These are phyloP conservation scores for Sorex fumeus DNA, from an alignment of 2,113 vertebrate species.

Conservation along the genomic window DNA sequence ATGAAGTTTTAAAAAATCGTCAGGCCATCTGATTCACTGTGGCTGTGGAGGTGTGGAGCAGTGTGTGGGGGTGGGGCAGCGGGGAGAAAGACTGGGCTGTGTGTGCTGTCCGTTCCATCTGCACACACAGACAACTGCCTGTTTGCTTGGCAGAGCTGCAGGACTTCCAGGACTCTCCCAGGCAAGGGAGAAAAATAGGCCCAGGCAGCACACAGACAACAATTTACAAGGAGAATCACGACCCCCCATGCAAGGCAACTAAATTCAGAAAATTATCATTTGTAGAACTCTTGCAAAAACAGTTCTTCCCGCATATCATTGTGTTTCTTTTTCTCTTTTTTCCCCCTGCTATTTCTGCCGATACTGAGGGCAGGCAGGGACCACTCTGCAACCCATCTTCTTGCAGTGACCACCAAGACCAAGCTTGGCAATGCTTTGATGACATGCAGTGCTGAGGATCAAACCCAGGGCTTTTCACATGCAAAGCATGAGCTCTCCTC, in stretches of 20 bases:
- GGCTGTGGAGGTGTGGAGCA: slow-evolving; percentile 4
- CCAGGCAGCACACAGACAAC: not conserved
- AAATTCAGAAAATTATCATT: slow-evolving; percentile 13
- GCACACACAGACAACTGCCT: not conserved
- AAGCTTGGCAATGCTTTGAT: not conserved
- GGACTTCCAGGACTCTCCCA: not conserved
- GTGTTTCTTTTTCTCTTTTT: too few relatives aligned
- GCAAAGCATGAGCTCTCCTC: not conserved
- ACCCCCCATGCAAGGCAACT: not conserved
- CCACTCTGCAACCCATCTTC: too few relatives aligned
- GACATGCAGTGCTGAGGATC: not conserved
- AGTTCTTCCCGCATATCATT: not conserved
- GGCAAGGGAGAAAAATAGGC: not conserved
- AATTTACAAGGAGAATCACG: slow-evolving; percentile 1
- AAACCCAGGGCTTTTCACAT: not conserved
- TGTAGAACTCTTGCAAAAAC: slow-evolving; percentile 18
- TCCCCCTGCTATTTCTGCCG: too few relatives aligned
- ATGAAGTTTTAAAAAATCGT: slow-evolving; percentile 42
- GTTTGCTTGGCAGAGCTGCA: slow-evolving; percentile 25
- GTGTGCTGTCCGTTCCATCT: slow-evolving; percentile 6
- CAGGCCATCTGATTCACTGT: slow-evolving; percentile 58
- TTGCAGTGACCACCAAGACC: too few relatives aligned
- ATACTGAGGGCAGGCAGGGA: too few relatives aligned
- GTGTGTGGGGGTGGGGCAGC: not conserved
- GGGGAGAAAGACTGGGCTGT: not conserved